phyloP scores from a whole-genome alignment of 2,888 invertebrate genomes.

The Sthenelais limicola region DNA sequence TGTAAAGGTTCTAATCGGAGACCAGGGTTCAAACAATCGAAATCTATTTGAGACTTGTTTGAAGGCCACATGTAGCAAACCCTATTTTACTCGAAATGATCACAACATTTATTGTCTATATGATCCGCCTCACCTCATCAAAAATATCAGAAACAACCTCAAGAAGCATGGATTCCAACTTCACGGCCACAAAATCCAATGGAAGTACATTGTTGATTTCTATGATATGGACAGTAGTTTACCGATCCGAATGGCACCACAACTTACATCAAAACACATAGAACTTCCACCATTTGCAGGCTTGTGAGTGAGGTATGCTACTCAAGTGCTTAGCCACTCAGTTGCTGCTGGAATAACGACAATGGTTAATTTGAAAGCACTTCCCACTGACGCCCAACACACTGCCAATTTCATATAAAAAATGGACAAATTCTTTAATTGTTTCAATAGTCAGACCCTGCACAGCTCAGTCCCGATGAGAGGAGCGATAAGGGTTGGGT shows the following conservation, averaged over 20 bases:
- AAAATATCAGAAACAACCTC: slow-evolving; percentile 41
- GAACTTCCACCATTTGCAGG: not conserved
- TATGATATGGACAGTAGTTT: slow-evolving; percentile 18
- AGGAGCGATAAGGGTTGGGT: too few relatives aligned
- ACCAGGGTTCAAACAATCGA: slow-evolving; percentile 45
- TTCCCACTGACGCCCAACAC: too few relatives aligned
- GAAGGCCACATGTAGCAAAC: slow-evolving; percentile 16
- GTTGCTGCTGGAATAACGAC: slow-evolving; percentile 37
- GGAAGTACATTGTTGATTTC: slow-evolving; percentile 24
- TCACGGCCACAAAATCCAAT: slow-evolving; percentile 18
- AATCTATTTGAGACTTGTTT: slow-evolving; percentile 7
- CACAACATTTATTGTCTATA: slow-evolving; percentile 37
- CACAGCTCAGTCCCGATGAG: too few relatives aligned
- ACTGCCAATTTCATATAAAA: too few relatives aligned
- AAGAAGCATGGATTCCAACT: slow-evolving; percentile 31
- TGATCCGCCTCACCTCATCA: slow-evolving; percentile 44
- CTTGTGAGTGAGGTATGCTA: slow-evolving; percentile 29
- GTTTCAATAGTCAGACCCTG: too few relatives aligned
- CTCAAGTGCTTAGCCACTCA: slow-evolving; percentile 40
- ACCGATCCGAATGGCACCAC: slow-evolving; percentile 31
- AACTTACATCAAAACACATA: slow-evolving; percentile 4
- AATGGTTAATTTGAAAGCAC: too few relatives aligned
- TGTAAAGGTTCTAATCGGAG: slow-evolving; percentile 33
- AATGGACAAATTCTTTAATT: too few relatives aligned
- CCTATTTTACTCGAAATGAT: slow-evolving; percentile 24